phyloP scores from a whole-genome alignment of 2,113 vertebrate species.

The Cisticola juncidis region DNA sequence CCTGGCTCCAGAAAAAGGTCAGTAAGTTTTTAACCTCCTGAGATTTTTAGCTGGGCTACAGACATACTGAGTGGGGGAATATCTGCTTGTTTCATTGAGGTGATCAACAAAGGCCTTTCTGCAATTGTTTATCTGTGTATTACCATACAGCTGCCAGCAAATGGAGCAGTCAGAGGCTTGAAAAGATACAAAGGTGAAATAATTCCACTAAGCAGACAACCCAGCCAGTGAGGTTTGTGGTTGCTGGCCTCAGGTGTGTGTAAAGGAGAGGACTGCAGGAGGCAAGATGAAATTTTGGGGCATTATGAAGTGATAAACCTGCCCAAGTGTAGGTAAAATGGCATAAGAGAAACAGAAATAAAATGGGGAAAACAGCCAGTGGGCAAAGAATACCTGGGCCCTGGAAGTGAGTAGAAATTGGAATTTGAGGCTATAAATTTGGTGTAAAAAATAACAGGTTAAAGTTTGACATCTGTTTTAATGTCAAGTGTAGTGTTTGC shows the following conservation, averaged over 20 bases:
- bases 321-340: background rate
- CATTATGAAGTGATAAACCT: fast-evolving
- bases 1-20: background rate
- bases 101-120: background rate
- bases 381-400: background rate
- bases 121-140: fast-evolving
- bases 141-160: background rate
- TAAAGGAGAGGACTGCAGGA: background rate
- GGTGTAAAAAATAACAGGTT: background rate
- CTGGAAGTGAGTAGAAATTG: background rate
- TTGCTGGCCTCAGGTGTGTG: fast-evolving
- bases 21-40: background rate
- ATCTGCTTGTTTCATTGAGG: background rate
- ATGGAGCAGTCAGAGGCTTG: background rate
- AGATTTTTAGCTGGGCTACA: background rate
- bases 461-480: background rate
- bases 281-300: background rate
- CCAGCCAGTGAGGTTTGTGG: fast-evolving
- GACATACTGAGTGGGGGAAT: background rate
- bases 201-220: background rate
- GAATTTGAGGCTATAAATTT: background rate
- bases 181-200: background rate
- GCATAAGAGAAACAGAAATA: background rate
- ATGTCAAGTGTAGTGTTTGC: background rate
- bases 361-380: fast-evolving